Evolutionary conservation across 1,140 invertebrate genomes (phyloP).

Genomic region (Bombus confusus): DNA sequence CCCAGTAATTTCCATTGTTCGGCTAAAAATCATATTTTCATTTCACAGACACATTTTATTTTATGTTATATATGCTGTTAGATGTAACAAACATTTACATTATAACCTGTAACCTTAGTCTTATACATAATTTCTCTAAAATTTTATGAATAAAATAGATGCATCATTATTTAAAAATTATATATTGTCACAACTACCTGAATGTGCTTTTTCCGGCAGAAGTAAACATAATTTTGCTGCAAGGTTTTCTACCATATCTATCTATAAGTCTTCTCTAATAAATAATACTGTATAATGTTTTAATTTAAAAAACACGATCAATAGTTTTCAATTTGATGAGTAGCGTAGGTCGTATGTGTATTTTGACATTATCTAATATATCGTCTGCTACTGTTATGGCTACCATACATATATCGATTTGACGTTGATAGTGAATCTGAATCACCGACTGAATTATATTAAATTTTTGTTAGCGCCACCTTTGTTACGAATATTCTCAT

Average conservation of each 20-base stretch:
- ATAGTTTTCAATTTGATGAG: background rate
- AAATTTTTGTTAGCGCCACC: background rate
- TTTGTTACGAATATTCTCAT: background rate
- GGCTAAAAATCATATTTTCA: slow-evolving; percentile 71
- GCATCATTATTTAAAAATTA: background rate
- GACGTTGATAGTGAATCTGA: background rate
- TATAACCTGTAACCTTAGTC: background rate
- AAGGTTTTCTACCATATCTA: slow-evolving; percentile 77
- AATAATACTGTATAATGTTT: no score
- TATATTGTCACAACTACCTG: slow-evolving; percentile 63
- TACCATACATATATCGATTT: background rate
- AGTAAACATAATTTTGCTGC: slow-evolving; percentile 78
- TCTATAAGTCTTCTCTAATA: background rate
- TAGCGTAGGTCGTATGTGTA: background rate
- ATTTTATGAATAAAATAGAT: background rate
- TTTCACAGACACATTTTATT: background rate
- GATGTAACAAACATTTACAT: background rate
- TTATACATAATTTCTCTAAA: background rate
- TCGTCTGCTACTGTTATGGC: slow-evolving; percentile 39
- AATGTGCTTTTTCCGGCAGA: slow-evolving; percentile 67
- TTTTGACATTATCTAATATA: slow-evolving; percentile 41
- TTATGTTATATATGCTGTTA: background rate
- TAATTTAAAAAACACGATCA: background rate
- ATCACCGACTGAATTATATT: background rate
- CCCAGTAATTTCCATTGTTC: slow-evolving; percentile 90